Base-by-base conservation (phyloP, 1,140 invertebrate genomes). In the Magallana angulata region DNA sequence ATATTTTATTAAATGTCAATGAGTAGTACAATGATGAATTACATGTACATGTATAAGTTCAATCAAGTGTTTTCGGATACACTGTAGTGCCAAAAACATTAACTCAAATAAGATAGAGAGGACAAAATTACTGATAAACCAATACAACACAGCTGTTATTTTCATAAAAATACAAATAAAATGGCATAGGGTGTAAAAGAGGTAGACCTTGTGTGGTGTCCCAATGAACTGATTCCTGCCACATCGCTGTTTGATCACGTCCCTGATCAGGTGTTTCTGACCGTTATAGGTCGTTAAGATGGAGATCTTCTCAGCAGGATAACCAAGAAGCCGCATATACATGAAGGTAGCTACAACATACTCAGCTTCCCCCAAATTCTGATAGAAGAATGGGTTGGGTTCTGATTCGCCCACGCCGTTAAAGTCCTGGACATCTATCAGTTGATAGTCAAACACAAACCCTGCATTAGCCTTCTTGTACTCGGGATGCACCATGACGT, bases 281-380 rank as follows among this genome's bases (percentile, higher is more conserved):
- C 99, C 99, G 95, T 99, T 99, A 94, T 99, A 99, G 0, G 99
- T 99, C 0, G 99, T 99, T n/a, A 99, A 94, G 91, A 99, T 99
- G 16, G 99, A 99, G 88, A 99, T 99, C 95, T 98, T 98, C 85
- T 98, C 97, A 0, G 98, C 98, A 0, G 99, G 98, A 96, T 99
- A 99, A 0, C 99, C 99, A 56, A 99, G 95, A 5, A 99, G 95
- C 85, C 99, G 95, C 99, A 99, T 99, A 93, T 98, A 99, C 98
- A 99, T 99, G 93, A 98, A 99, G 0, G 98, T 96, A 0, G 98
- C 98, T 0, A 99, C 98, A 88, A 98, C 97, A 94, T 99, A 99
- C 93, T 99, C 99, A 0, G 99, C 99, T 95, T 99, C 99, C 0
- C 98, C 99, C 18, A 99, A 96, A 96, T 99, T 99, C 97, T 99